These are phyloP conservation scores for Ascidia mentula DNA, from an alignment of 23 tunicate species.

Conservation along the genomic window DNA sequence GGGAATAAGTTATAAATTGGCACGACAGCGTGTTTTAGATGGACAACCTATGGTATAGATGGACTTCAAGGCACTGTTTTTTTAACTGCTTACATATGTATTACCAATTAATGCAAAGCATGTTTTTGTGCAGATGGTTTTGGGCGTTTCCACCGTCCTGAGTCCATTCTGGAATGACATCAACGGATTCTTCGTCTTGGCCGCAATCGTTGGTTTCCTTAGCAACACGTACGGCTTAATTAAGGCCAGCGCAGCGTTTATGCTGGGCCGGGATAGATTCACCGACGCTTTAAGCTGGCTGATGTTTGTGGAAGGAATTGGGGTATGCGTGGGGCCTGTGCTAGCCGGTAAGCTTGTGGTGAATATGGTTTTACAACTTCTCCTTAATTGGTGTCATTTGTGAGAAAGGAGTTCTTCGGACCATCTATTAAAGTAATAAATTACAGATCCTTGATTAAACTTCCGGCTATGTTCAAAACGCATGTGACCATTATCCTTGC, in stretches of 20 bases:
- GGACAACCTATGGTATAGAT: background rate
- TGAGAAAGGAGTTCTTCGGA: too few relatives aligned
- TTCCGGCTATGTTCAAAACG: too few relatives aligned
- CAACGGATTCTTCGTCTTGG: slow-evolving; percentile 35
- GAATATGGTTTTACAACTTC: too few relatives aligned
- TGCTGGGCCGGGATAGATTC: slow-evolving; percentile 7
- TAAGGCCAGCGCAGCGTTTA: slow-evolving; percentile 27
- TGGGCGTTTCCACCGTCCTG: slow-evolving; percentile 14
- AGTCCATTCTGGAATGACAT: slow-evolving; percentile 27
- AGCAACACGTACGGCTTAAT: slow-evolving; percentile 30
- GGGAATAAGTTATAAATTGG: too few relatives aligned
- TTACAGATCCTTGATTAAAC: too few relatives aligned
- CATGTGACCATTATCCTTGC: too few relatives aligned
- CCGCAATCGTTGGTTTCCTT: slow-evolving; percentile 25
- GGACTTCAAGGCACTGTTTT: background rate
- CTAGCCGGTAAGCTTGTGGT: slow-evolving; percentile 28
- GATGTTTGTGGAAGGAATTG: slow-evolving; percentile 37
- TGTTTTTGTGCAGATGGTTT: slow-evolving; percentile 3
- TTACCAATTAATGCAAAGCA: background rate
- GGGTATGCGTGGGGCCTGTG: slow-evolving; percentile 19
- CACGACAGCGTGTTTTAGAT: too few relatives aligned
- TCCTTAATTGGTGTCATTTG: too few relatives aligned
- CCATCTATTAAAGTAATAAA: too few relatives aligned
- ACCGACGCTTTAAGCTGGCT: slow-evolving; percentile 41
- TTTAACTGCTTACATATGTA: background rate